Percentiles rank a stretch among this genome's conserved stretches.
Conservation (phyloP, 2,797 vertebrate genomes). For the Diglossa cyanea region DNA sequence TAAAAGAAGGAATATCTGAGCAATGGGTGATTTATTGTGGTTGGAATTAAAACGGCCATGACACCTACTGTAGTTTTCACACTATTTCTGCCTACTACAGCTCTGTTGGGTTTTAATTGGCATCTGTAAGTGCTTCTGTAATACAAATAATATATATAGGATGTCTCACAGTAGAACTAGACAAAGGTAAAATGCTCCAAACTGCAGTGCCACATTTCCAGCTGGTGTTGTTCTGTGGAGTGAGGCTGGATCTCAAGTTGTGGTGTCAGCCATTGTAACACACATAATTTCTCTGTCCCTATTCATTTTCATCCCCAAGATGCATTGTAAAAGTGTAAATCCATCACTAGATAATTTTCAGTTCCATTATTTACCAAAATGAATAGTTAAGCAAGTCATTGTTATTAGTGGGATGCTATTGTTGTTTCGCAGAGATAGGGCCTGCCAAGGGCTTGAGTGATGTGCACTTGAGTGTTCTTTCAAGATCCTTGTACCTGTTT, state of each 20-base stretch:
- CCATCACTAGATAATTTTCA: slow-evolving; percentile 68
- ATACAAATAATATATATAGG: neutral
- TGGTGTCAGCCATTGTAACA: slow-evolving; percentile 8
- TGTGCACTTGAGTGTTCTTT: slow-evolving; percentile 64
- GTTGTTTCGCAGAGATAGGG: slow-evolving; percentile 43
- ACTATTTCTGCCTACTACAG: neutral
- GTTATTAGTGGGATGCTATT: slow-evolving; percentile 58
- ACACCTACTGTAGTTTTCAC: neutral
- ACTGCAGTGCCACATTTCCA: neutral
- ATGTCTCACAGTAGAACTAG: neutral
- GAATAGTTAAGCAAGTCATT: slow-evolving; percentile 66
- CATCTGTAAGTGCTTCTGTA: neutral
- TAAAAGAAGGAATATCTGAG: neutral
- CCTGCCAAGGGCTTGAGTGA: slow-evolving; percentile 65
- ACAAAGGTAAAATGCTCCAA: slow-evolving; percentile 8
- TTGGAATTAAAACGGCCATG: slow-evolving; percentile 5
- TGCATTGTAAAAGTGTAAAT: slow-evolving; percentile 58
- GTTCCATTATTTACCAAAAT: slow-evolving; percentile 68
- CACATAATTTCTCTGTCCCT: slow-evolving; percentile 45
- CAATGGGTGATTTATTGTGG: neutral
- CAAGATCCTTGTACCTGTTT: slow-evolving; percentile 68
- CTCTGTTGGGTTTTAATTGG: slow-evolving; percentile 28
- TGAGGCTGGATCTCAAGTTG: neutral
- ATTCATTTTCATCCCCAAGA: slow-evolving; percentile 38
- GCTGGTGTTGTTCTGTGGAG: neutral